These are phyloP conservation scores for Phortica okadai DNA, from an alignment of 2,888 invertebrate genomes.

Conservation along the genomic window DNA sequence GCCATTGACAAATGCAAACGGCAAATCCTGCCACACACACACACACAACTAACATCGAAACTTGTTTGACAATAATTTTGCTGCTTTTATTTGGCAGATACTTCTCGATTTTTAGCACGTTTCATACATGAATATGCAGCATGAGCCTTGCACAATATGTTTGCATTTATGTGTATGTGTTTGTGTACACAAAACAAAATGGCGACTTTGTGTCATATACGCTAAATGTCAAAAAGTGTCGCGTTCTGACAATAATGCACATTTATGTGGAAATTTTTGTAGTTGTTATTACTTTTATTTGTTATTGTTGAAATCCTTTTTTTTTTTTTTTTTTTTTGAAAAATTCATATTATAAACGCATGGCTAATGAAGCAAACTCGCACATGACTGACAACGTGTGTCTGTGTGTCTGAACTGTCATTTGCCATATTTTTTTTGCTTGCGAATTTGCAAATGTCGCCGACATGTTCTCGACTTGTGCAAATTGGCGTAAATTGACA, in stretches of 20 bases:
- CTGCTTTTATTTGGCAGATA: not conserved
- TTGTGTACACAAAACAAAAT: not conserved
- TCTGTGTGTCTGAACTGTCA: not conserved
- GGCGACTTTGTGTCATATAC: not conserved
- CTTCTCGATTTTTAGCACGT: conserved; percentile 14
- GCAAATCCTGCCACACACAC: not conserved
- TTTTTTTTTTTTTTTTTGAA: not conserved
- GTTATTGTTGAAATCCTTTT: no score
- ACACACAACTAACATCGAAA: not conserved
- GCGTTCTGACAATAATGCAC: not conserved
- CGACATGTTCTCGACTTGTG: conserved; percentile 41
- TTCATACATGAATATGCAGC: not conserved
- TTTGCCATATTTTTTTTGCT: not conserved
- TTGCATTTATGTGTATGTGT: not conserved
- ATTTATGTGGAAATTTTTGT: not conserved
- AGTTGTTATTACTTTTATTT: no score
- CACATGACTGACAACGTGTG: not conserved
- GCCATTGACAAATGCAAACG: not conserved
- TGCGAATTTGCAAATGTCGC: not conserved
- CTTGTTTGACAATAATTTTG: not conserved
- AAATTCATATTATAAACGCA: not conserved
- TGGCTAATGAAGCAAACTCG: not conserved
- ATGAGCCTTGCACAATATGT: not conserved
- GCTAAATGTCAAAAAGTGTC: not conserved
- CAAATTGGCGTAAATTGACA: conserved; percentile 25